Evolutionary conservation across 2,888 invertebrate species (phyloP), one percentile per base, ranked within the genome.

Genomic region (Dasypolia templi): DNA sequence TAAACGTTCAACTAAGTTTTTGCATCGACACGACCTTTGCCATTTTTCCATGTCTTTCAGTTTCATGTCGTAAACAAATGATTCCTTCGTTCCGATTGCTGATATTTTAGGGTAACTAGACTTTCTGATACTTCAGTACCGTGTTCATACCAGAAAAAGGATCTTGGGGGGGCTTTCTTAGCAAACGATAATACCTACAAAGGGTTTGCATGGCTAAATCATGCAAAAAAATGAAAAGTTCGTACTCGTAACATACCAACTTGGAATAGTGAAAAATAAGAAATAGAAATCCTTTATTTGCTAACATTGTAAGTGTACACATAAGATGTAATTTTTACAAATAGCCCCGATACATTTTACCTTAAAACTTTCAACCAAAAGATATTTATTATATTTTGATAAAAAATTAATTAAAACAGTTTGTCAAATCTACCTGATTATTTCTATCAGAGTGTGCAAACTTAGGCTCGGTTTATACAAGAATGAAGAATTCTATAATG

Each of bases 61-160:
- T 92, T 92, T 91, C 92, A 91, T 93, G 92, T 90, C 89, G 79
- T 87, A 86, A 85, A 89, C 88, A 91, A 92, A 93, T 90, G 89
- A 88, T 91, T 88, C 87, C 88, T 87, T 91, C 85, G 88, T 86
- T 88, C 82, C 87, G 84, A 90, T 91, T 89, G 88, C 79, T 77
- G 80, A 77, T 86, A 74, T 77, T 74, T 69, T 85, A 75, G 46
- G 83, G 90, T 91, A 84, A 87, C 92, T 87, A 94, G 26, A 64
- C 29, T 76, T 81, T 77, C 53, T 11, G 32, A 22, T 22, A 59
- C 39, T 44, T 42, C 3, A 26, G 19, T 29, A 35, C 17, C 42
- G 32, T 53, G n/a, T n/a, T 56, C 4, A 56, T 32, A 12, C 0
- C 4, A 0, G 12, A 3, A 56, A 32, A 32, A 0, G 11, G 22